Evolutionary conservation across 2,113 vertebrate species (phyloP).

Genomic region (Eudyptes chrysolophus): DNA sequence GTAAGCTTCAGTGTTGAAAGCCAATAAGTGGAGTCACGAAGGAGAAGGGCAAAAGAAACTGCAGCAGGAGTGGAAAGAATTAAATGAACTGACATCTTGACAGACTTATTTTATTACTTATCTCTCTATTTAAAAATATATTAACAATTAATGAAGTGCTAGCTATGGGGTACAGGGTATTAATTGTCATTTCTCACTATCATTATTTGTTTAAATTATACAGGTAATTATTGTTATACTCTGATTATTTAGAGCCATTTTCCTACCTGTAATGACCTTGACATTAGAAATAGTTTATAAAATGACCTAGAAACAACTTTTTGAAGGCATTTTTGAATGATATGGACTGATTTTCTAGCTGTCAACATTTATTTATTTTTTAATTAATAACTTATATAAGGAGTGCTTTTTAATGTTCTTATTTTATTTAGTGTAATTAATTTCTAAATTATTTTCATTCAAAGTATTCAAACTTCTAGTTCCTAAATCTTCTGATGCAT

Average conservation of each 20-base stretch:
- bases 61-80: neutral
- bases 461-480: neutral
- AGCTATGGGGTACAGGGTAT: neutral
- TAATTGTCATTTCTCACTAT: neutral
- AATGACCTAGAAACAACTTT: neutral
- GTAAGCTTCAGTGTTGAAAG: neutral
- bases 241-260: neutral
- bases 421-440: neutral
- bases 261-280: neutral
- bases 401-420: neutral
- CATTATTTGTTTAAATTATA: neutral
- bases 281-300: neutral
- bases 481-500: neutral
- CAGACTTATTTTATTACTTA: neutral
- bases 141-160: neutral
- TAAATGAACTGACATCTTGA: neutral
- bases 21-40: neutral
- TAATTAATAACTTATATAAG: neutral
- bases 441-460: neutral
- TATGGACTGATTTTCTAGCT: neutral
- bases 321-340: neutral
- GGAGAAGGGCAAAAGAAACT: neutral
- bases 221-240: neutral
- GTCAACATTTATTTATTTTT: neutral
- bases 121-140: neutral